Evolutionary conservation across 2,113 vertebrate species (phyloP).

Genomic region (Sporophila hypoxantha): DNA sequence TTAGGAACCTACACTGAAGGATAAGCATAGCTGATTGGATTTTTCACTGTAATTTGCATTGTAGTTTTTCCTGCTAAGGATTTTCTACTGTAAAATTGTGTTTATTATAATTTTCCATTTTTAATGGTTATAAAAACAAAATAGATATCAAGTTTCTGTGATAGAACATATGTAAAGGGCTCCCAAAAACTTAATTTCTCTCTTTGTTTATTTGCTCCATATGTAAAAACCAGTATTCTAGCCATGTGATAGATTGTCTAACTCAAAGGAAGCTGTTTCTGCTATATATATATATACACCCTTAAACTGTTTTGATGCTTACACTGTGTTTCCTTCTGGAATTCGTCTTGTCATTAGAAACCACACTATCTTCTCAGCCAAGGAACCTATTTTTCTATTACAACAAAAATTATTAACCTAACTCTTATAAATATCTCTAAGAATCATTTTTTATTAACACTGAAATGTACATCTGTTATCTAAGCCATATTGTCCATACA

Average conservation of each 20-base stretch:
- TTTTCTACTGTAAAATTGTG: neutral
- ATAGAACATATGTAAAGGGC: neutral
- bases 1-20: neutral
- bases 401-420: neutral
- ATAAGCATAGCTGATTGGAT: neutral
- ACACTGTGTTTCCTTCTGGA: neutral
- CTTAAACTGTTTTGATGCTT: neutral
- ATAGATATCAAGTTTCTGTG: neutral
- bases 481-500: neutral
- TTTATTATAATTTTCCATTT: neutral
- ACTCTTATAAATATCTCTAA: neutral
- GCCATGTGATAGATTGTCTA: neutral
- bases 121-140: neutral
- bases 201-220: neutral
- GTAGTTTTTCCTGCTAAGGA: neutral
- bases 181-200: neutral
- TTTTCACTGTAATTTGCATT: neutral
- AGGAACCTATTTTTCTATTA: neutral
- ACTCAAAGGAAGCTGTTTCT: neutral
- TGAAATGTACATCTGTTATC: neutral
- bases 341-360: neutral
- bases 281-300: no score
- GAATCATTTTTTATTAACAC: neutral
- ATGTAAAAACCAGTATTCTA: neutral
- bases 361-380: neutral